Conservation (phyloP, 2,113 vertebrate genomes). For the Columba livia region DNA sequence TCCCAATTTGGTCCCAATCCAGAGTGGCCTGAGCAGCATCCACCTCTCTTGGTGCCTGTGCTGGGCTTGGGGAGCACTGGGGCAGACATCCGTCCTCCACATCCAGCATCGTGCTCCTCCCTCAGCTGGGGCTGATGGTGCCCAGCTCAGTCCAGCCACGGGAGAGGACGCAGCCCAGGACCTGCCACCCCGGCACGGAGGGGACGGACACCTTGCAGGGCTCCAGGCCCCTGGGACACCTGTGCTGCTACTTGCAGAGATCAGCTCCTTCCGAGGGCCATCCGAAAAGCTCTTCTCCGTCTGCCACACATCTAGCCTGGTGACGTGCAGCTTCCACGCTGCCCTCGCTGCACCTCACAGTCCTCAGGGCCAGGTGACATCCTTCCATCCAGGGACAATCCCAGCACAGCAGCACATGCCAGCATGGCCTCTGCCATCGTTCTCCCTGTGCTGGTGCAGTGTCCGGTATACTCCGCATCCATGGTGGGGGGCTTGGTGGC, state of each 20-base stretch:
- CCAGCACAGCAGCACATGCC: fast-evolving
- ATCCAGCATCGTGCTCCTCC: background rate
- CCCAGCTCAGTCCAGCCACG: fast-evolving
- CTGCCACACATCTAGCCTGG: background rate
- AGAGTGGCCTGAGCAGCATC: background rate
- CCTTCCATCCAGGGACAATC: background rate
- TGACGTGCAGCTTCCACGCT: fast-evolving
- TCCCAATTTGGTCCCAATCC: background rate
- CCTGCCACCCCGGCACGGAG: fast-evolving
- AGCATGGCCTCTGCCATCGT: fast-evolving
- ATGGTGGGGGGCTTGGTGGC: fast-evolving
- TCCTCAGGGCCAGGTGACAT: background rate
- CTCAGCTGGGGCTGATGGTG: background rate
- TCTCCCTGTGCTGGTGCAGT: background rate
- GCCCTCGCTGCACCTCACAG: fast-evolving
- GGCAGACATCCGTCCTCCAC: fast-evolving
- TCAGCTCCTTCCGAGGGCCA: background rate
- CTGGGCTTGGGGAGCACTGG: background rate
- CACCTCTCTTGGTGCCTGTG: background rate
- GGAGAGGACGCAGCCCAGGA: background rate
- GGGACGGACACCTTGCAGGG: background rate
- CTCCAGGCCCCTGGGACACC: fast-evolving
- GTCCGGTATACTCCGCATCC: background rate
- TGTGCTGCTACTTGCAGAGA: background rate
- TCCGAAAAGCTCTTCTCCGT: background rate